These are phyloP conservation scores for Triops longicaudatus DNA, from an alignment of 1,140 invertebrate species.

Conservation along the genomic window DNA sequence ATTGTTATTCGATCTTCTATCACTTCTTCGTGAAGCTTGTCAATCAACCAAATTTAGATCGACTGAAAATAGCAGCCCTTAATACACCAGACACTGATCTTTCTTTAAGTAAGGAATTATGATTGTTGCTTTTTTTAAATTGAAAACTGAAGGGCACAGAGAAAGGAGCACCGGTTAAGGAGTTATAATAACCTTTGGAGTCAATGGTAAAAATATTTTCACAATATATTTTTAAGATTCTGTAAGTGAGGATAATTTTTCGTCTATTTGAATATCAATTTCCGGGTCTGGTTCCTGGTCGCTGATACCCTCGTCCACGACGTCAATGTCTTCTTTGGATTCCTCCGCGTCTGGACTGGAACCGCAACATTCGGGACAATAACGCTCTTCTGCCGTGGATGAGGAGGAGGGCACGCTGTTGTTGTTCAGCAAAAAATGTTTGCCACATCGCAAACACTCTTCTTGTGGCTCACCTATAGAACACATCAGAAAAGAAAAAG, in stretches of 20 bases:
- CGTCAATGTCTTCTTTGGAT: conserved; percentile 8
- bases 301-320: conserved; percentile 3
- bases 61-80: too few relatives aligned
- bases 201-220: background rate
- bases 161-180: conserved; percentile 17
- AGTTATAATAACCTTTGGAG: background rate
- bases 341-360: background rate
- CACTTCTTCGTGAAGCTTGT: background rate
- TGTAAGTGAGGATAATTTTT: background rate
- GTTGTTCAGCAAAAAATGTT: conserved; percentile 22
- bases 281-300: background rate
- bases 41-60: too few relatives aligned
- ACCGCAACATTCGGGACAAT: conserved; percentile 5
- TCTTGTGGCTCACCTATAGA: conserved; percentile 24
- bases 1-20: background rate
- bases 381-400: background rate
- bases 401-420: background rate
- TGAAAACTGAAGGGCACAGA: background rate
- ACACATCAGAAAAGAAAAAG: background rate
- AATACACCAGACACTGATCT: too few relatives aligned
- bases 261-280: conserved; percentile 3
- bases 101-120: background rate
- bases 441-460: conserved; percentile 26
- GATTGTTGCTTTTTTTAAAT: background rate
- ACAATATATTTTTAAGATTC: background rate